Evolutionary conservation across 2,888 invertebrate genomes (phyloP).

Genomic region (Tricholauxania praeusta): DNA sequence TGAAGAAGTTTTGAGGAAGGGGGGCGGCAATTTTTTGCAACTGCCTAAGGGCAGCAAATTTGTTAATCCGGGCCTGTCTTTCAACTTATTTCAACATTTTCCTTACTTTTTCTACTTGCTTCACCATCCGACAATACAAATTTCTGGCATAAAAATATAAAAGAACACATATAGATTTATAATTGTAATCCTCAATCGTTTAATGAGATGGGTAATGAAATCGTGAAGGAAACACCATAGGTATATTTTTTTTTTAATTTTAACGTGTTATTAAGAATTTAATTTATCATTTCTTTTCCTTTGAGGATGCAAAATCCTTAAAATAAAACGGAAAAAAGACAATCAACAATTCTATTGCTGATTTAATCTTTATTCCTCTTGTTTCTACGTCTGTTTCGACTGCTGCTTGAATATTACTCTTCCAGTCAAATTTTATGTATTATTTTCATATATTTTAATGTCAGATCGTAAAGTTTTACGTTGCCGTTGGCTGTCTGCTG

Average conservation of each 20-base stretch:
- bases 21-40: no score
- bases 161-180: no score
- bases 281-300: neutral
- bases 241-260: neutral
- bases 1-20: no score
- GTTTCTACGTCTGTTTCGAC: neutral
- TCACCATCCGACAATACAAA: no score
- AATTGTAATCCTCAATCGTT: neutral
- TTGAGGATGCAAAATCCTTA: no score
- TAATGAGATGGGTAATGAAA: conserved; percentile 11
- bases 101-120: no score
- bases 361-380: neutral
- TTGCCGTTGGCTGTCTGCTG: neutral
- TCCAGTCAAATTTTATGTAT: neutral
- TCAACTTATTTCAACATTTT: no score
- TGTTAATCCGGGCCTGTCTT: no score
- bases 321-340: neutral
- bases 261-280: conserved; percentile 8
- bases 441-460: conserved; percentile 2
- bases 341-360: conserved; percentile 15
- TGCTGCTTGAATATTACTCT: no score
- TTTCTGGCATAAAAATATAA: no score
- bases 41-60: no score
- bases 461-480: conserved; percentile 13
- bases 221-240: neutral